A percentile compares a stretch with the other conserved stretches of the same genome.
phyloP scores from a whole-genome alignment of 2,888 invertebrate species.

The Lasioglossum calceatum region DNA sequence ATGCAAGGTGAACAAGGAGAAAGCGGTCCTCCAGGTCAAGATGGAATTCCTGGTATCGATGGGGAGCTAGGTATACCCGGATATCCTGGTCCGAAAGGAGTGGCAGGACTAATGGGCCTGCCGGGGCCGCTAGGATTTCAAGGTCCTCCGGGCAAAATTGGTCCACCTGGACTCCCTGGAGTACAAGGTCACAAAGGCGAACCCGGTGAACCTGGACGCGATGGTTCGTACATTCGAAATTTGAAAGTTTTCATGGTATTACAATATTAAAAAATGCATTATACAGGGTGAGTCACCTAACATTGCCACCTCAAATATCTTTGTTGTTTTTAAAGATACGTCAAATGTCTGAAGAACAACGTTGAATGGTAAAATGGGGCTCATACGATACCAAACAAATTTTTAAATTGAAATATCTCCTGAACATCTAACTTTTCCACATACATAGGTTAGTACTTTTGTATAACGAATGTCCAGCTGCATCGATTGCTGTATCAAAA shows the following conservation, averaged over 20 bases:
- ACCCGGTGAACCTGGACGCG: conserved; percentile 65
- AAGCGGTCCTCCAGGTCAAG: conserved; percentile 80
- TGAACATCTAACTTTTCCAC: too few relatives aligned
- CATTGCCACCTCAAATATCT: too few relatives aligned
- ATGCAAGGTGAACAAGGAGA: conserved; percentile 78
- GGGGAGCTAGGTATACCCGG: conserved; percentile 80
- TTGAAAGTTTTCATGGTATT: neutral
- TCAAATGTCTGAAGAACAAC: too few relatives aligned
- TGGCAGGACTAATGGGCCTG: conserved; percentile 78
- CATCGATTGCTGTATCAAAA: too few relatives aligned
- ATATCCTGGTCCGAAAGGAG: conserved; percentile 78
- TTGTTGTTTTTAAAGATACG: too few relatives aligned
- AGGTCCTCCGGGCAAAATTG: conserved; percentile 58
- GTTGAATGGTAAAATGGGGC: too few relatives aligned
- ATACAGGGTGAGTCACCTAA: too few relatives aligned
- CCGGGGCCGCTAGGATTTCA: conserved; percentile 72
- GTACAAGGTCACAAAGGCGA: conserved; percentile 64
- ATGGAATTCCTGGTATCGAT: conserved; percentile 78
- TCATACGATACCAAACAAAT: too few relatives aligned
- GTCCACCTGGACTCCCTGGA: conserved; percentile 80
- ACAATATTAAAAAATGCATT: too few relatives aligned
- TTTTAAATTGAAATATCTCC: too few relatives aligned
- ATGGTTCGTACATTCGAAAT: conserved; percentile 55
- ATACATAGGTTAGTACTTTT: too few relatives aligned
- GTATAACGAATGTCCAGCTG: too few relatives aligned